Percentiles rank a stretch among this genome's conserved stretches.
Evolutionary conservation across 2,113 vertebrate species (phyloP).

Genomic region (Alosa alosa): DNA sequence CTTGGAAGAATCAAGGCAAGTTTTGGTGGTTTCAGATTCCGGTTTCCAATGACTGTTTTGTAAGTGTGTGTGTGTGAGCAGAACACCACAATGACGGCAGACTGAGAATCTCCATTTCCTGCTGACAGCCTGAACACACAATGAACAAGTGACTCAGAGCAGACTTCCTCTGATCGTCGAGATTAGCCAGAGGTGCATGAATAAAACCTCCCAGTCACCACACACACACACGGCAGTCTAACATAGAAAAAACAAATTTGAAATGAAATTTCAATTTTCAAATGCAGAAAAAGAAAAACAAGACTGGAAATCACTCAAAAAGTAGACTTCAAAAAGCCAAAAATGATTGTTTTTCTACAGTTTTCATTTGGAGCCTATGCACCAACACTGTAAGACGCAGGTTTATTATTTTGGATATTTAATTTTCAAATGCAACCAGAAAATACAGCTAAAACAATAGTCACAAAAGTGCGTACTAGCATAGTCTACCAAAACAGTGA

Average conservation of each 20-base stretch:
- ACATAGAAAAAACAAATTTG: not conserved
- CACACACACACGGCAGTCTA: not conserved
- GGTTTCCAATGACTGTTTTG: not conserved
- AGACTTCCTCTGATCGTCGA: not conserved
- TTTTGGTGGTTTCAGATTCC: not conserved
- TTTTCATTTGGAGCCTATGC: no score
- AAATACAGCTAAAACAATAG: not conserved
- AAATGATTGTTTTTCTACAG: no score
- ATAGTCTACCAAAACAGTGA: not conserved
- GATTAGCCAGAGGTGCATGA: conserved; percentile 4
- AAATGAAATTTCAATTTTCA: no score
- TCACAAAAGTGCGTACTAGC: not conserved
- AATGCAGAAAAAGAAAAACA: no score
- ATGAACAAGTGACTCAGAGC: not conserved
- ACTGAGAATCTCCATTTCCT: not conserved
- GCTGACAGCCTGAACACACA: not conserved
- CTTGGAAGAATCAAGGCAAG: not conserved
- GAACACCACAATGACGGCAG: conserved; percentile 7
- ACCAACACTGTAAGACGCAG: no score
- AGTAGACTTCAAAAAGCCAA: no score
- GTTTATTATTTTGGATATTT: no score
- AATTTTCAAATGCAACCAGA: no score
- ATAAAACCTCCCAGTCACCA: not conserved
- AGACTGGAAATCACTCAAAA: no score
- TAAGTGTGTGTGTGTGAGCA: not conserved